These are phyloP conservation scores for Hedychridium roseum DNA, from an alignment of 2,888 invertebrate genomes.

Conservation along the genomic window DNA sequence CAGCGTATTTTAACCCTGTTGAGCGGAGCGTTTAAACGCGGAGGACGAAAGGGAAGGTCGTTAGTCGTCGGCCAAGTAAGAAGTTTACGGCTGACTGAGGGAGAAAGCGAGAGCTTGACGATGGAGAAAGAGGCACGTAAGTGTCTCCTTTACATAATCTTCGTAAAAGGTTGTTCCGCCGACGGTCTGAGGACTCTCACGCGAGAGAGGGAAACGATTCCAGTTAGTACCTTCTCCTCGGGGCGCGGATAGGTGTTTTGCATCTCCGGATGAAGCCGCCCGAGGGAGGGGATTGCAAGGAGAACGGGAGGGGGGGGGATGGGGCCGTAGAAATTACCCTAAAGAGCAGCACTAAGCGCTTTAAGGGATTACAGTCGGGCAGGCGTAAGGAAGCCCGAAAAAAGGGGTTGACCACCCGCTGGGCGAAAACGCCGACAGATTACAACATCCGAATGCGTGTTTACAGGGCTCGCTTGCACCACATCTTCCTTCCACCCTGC, in stretches of 20 bases:
- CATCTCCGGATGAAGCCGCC: constrained; percentile 15
- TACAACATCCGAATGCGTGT: constrained; percentile 41
- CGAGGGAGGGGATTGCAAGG: not conserved
- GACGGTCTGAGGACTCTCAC: constrained; percentile 42
- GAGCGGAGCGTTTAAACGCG: constrained; percentile 14
- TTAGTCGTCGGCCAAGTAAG: no score
- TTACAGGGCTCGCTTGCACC: constrained; percentile 28
- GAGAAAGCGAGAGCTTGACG: constrained; percentile 12
- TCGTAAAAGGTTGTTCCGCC: constrained; percentile 39
- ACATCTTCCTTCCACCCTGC: not conserved
- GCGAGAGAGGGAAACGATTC: constrained; percentile 17
- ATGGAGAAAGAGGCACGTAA: constrained; percentile 14
- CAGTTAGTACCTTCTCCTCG: constrained; percentile 10
- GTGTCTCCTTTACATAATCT: constrained; percentile 51
- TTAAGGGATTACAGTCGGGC: constrained; percentile 62
- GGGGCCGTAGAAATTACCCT: constrained; percentile 50
- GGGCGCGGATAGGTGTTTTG: constrained; percentile 21
- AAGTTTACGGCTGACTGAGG: constrained; percentile 18
- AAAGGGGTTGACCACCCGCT: constrained; percentile 64
- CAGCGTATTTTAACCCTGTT: not conserved
- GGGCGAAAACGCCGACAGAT: constrained; percentile 53
- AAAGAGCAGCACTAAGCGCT: constrained; percentile 62
- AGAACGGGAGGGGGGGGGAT: not conserved
- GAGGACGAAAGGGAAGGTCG: constrained; percentile 28
- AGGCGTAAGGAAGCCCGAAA: constrained; percentile 57